Base-by-base conservation (phyloP, 2,888 invertebrate species). In the Danaus chrysippus region DNA sequence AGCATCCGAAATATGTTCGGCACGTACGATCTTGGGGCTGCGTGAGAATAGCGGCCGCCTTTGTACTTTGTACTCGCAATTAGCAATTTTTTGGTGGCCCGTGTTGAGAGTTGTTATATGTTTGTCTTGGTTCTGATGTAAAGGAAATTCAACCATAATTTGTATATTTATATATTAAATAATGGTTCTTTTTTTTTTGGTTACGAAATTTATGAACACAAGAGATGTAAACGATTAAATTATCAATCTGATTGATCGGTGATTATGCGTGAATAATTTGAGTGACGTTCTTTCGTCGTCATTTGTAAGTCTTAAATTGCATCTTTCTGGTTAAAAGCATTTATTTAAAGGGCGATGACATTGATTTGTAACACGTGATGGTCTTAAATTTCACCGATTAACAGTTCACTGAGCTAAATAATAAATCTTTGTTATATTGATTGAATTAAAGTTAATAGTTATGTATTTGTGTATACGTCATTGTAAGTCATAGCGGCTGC, bases 41-140 rank as follows among this genome's bases (percentile, higher is more conserved):
- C 90, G 89, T 91, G 91, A 88, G 91, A 91, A 90, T 76, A 77
- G 90, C 90, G 90, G 90, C 68, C 70, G 81, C 87, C 87, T 90
- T 90, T 89, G 88, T 86, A 73, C 77, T 72, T 88, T 88, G 90
- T 87, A 86, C 76, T 83, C 78, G 87, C 82, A 90, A 90, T 91
- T 91, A 91, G 82, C 81, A 79, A 67, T 67, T 70, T 88, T 88
- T 90, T 86, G 76, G 73, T 60, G 71, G 71, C 71, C 77, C 76
- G 77, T 80, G 81, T 77, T 79, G 77, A 81, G 75, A 78, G 72
- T 87, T 86, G 87, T 79, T 81, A 82, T 87, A 87, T 87, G 89
- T 84, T 84, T 76, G 82, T 76, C 78, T 82, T 82, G 82, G 86
- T 87, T 85, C 77, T 1, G 76, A 74, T 77, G 79, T 81, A 81